Evolutionary conservation across 2,113 vertebrate species (phyloP).

Genomic region (Cyprinodon variegatus): DNA sequence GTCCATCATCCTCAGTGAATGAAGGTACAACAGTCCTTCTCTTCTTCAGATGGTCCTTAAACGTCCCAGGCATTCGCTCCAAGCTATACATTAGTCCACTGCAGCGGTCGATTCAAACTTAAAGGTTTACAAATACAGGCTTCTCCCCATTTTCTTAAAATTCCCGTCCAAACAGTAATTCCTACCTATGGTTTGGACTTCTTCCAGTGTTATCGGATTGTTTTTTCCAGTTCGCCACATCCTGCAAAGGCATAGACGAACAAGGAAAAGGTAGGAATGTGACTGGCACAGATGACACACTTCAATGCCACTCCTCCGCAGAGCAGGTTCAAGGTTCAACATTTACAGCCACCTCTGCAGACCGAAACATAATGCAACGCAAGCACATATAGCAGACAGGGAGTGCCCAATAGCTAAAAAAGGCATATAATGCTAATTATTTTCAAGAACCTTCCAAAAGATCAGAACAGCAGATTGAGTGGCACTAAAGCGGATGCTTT

Average conservation of each 20-base stretch:
- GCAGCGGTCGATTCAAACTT: neutral
- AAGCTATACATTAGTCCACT: constrained; percentile 43
- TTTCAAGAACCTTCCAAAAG: neutral
- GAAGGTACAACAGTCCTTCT: constrained; percentile 65
- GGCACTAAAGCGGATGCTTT: no score
- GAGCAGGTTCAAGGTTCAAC: constrained; percentile 57
- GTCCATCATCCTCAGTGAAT: constrained; percentile 43
- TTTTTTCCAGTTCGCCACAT: neutral
- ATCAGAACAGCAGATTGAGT: neutral
- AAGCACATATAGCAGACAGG: neutral
- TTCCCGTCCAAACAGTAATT: neutral
- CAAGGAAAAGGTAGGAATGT: neutral
- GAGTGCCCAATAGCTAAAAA: neutral
- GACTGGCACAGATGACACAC: neutral
- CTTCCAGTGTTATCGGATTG: neutral
- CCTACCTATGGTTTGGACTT: neutral
- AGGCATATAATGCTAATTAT: neutral
- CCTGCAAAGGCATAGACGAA: neutral
- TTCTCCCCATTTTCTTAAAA: neutral
- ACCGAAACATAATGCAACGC: neutral
- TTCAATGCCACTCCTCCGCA: constrained; percentile 45
- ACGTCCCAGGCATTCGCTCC: neutral
- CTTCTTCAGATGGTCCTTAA: constrained; percentile 16
- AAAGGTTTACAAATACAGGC: neutral
- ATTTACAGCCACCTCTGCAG: constrained; percentile 45